phyloP scores from a whole-genome alignment of 1,140 invertebrate species.

The Phymastichus coffea region DNA sequence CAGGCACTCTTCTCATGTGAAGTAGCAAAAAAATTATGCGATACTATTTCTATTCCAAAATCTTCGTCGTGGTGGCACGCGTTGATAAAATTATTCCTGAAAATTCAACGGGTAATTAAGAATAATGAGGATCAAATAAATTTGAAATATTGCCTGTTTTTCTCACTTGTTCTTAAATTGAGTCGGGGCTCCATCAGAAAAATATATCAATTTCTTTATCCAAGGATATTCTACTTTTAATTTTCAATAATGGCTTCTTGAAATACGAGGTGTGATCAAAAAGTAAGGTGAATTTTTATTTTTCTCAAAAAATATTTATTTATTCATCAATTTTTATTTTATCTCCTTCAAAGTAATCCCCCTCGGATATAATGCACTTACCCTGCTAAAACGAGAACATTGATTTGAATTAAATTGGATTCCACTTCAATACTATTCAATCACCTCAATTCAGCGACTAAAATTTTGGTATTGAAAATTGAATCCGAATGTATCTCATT shows the following conservation, averaged over 20 bases:
- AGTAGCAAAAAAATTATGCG: conserved; percentile 25
- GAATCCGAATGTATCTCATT: too few species aligned
- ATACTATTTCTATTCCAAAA: conserved; percentile 16
- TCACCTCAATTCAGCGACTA: too few species aligned
- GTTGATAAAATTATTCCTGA: conserved; percentile 14
- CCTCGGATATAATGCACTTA: conserved; percentile 17
- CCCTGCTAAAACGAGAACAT: conserved; percentile 26
- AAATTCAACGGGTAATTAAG: too few species aligned
- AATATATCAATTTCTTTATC: conserved; percentile 26
- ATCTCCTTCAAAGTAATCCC: conserved; percentile 18
- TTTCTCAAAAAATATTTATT: conserved; percentile 17
- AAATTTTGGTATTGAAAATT: too few species aligned
- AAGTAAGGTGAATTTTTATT: conserved; percentile 14
- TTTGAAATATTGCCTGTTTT: not conserved
- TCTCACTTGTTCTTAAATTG: conserved; percentile 25
- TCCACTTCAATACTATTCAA: too few species aligned
- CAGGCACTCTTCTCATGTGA: conserved; percentile 17
- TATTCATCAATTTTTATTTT: conserved; percentile 1
- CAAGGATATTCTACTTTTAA: conserved; percentile 17
- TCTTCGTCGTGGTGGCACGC: conserved; percentile 16
- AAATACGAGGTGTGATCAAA: conserved; percentile 17
- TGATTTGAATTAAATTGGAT: conserved; percentile 28
- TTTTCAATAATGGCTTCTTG: conserved; percentile 4
- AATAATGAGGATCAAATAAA: not conserved
- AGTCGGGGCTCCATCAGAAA: conserved; percentile 23